These are phyloP conservation scores for Drosophila arawakana DNA, from an alignment of 1,140 invertebrate species.

Conservation along the genomic window DNA sequence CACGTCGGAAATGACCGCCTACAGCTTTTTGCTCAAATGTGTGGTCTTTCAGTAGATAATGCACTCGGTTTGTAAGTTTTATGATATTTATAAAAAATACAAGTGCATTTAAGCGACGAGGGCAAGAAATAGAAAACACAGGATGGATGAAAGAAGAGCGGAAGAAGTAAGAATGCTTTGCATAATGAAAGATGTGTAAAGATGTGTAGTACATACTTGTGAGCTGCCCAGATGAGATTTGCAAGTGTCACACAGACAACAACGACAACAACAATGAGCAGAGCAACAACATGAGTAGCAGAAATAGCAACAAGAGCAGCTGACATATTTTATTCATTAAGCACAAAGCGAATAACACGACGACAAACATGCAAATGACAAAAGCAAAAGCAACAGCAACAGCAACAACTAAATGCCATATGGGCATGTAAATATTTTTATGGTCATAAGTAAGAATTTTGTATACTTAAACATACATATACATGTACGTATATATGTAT, in stretches of 20 bases:
- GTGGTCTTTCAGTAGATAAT: not conserved
- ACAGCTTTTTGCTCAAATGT: not conserved
- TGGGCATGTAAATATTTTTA: slow-evolving; percentile 80
- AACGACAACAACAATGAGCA: slow-evolving; percentile 16
- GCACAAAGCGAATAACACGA: slow-evolving; percentile 69
- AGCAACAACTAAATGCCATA: slow-evolving; percentile 52
- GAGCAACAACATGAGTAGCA: slow-evolving; percentile 11
- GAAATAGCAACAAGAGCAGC: slow-evolving; percentile 53
- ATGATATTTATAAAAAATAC: slow-evolving; percentile 32
- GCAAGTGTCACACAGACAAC: slow-evolving; percentile 59
- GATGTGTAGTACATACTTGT: slow-evolving; percentile 48
- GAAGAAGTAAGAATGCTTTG: slow-evolving; percentile 26
- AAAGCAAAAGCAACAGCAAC: slow-evolving; percentile 50
- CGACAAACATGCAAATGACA: slow-evolving; percentile 79
- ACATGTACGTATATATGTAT: not conserved
- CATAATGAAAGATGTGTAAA: slow-evolving; percentile 67
- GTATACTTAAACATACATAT: slow-evolving; percentile 41
- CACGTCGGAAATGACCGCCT: not conserved
- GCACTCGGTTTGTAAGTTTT: slow-evolving; percentile 15
- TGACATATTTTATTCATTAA: slow-evolving; percentile 82
- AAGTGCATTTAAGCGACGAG: slow-evolving; percentile 26
- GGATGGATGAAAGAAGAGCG: slow-evolving; percentile 6
- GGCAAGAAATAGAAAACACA: not conserved
- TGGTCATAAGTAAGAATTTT: slow-evolving; percentile 81
- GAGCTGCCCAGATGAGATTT: slow-evolving; percentile 51